phyloP scores from a whole-genome alignment of 1,140 invertebrate genomes.

The Wasmannia auropunctata region DNA sequence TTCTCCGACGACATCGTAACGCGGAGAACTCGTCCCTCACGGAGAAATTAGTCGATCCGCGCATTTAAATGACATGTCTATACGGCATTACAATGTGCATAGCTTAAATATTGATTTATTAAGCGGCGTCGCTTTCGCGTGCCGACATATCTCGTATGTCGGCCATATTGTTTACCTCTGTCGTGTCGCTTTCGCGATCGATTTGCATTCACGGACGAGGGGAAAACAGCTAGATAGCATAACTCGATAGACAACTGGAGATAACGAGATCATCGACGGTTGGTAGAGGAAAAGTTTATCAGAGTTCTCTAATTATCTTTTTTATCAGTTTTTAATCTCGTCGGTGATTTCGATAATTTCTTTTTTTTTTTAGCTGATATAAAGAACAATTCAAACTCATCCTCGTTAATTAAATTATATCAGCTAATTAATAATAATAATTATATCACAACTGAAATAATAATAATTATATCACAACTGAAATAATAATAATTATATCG shows the following conservation, averaged over 20 bases:
- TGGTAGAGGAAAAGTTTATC: too few species aligned
- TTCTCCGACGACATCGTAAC: conserved; percentile 72
- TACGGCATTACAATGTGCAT: conserved; percentile 30
- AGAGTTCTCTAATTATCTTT: too few species aligned
- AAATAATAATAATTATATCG: background rate
- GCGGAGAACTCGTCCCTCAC: background rate
- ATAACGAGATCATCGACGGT: background rate
- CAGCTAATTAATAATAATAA: background rate
- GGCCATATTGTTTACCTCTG: conserved; percentile 70
- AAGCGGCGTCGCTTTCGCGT: conserved; percentile 20
- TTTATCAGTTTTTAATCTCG: too few species aligned
- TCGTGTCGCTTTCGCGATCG: background rate
- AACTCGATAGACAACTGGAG: background rate
- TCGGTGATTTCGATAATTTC: too few species aligned
- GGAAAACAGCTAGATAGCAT: background rate
- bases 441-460: background rate
- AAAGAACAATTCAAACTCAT: background rate
- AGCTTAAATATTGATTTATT: conserved; percentile 62
- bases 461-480: background rate
- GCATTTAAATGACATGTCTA: conserved; percentile 32
- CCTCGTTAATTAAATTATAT: background rate
- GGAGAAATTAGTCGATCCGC: background rate
- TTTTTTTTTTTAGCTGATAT: too few species aligned
- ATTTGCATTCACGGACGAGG: background rate
- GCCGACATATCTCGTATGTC: conserved; percentile 11